phyloP scores from a whole-genome alignment of 2,888 invertebrate genomes.

The Leptinotarsa juncta region DNA sequence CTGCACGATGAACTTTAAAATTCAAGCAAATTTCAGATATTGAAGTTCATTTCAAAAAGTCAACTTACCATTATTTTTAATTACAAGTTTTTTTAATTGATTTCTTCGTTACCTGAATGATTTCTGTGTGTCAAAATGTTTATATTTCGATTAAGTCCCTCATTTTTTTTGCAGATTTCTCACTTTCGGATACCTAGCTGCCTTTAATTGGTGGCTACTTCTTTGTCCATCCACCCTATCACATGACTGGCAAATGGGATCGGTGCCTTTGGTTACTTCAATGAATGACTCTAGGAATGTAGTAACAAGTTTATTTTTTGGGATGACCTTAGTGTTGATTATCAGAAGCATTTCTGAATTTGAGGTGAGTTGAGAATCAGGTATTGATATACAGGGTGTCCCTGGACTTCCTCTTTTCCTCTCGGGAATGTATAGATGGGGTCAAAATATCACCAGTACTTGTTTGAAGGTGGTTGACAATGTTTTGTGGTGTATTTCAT shows the following conservation, averaged over 20 bases:
- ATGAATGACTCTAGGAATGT: conserved; percentile 80
- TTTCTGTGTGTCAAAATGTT: not conserved
- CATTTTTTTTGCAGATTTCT: conserved; percentile 72
- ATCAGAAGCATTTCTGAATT: conserved; percentile 75
- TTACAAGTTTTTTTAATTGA: too few relatives aligned
- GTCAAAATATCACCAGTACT: too few relatives aligned
- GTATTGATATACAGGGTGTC: too few relatives aligned
- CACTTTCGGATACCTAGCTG: conserved; percentile 85
- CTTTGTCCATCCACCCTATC: conserved; percentile 81
- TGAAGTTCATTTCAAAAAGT: too few relatives aligned
- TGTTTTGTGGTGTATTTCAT: too few relatives aligned
- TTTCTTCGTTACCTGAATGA: too few relatives aligned
- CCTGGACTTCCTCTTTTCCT: too few relatives aligned
- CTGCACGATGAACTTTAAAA: too few relatives aligned
- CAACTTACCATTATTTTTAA: too few relatives aligned
- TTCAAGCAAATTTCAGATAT: too few relatives aligned
- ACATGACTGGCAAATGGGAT: conserved; percentile 93
- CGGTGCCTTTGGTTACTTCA: conserved; percentile 82
- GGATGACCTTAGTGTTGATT: conserved; percentile 71
- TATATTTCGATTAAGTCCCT: conserved; percentile 25
- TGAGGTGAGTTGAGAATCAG: conserved; percentile 68
- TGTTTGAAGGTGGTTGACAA: too few relatives aligned
- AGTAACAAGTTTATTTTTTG: conserved; percentile 77
- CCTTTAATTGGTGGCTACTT: conserved; percentile 86
- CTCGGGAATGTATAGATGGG: too few relatives aligned